A percentile compares a stretch with the other conserved stretches of the same genome.
Evolutionary conservation across 2,888 invertebrate genomes (phyloP).

Genomic region (Caenorhabditis doughertyi): DNA sequence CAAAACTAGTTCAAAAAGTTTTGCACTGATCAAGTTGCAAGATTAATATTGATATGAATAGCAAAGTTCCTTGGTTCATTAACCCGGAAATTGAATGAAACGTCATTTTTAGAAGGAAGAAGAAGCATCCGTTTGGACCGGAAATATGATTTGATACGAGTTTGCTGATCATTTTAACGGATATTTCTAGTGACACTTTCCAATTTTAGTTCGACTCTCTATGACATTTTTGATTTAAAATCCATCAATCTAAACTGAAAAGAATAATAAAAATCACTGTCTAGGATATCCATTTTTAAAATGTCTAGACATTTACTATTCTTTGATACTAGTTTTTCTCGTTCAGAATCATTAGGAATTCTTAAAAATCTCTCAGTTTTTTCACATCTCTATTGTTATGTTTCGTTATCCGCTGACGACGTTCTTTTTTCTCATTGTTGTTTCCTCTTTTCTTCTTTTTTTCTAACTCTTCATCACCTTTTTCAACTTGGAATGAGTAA

Average conservation of each 20-base stretch:
- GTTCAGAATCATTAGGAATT: constrained; percentile 37
- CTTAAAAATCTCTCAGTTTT: constrained; percentile 1
- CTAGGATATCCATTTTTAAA: neutral
- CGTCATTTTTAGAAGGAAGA: neutral
- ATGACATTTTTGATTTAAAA: constrained; percentile 10
- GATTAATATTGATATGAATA: neutral
- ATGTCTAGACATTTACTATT: constrained; percentile 9
- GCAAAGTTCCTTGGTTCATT: neutral
- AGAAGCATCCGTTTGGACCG: constrained; percentile 8
- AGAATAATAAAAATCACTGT: neutral
- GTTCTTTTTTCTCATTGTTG: constrained; percentile 31
- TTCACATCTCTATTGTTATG: constrained; percentile 21
- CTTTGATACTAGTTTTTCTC: neutral
- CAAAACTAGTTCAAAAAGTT: neutral
- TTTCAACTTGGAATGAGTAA: constrained; percentile 43
- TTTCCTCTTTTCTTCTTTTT: constrained; percentile 15
- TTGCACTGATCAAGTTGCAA: constrained; percentile 36
- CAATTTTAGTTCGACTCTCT: neutral
- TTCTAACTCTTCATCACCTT: constrained; percentile 36
- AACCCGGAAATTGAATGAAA: constrained; percentile 8
- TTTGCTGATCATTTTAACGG: neutral
- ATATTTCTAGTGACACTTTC: neutral
- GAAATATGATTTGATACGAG: constrained; percentile 18
- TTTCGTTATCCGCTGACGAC: constrained; percentile 37
- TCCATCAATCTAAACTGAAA: neutral